phyloP scores from a whole-genome alignment of 2,888 invertebrate genomes.

The Sarcophaga subvicina region DNA sequence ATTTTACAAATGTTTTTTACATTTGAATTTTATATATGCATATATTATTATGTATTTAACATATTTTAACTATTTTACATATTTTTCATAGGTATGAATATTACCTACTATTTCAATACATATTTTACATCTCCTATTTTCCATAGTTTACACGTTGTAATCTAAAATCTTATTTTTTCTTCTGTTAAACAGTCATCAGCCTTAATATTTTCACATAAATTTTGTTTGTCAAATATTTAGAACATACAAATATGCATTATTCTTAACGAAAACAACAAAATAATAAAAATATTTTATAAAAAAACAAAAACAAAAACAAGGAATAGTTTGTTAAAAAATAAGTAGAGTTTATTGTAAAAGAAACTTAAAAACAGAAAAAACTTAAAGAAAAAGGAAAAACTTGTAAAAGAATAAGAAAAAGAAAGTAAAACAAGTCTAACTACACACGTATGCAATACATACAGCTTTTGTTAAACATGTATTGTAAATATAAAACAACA shows the following conservation, averaged over 20 bases:
- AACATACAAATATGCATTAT: not conserved
- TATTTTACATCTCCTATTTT: no score
- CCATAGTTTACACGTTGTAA: no score
- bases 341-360: conserved; percentile 27
- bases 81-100: no score
- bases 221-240: conserved; percentile 28
- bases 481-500: not conserved
- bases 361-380: not conserved
- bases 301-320: not conserved
- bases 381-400: not conserved
- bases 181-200: no score
- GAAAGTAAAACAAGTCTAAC: not conserved
- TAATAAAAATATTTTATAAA: no score
- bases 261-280: not conserved
- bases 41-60: no score
- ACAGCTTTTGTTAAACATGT: not conserved
- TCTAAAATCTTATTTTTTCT: no score
- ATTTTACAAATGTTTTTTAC: no score
- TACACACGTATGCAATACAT: not conserved
- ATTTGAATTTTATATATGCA: no score
- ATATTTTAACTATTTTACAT: no score
- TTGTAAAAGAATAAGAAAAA: no score
- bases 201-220: not conserved
- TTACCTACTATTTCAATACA: no score
- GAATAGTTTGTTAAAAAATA: conserved; percentile 31